phyloP scores from a whole-genome alignment of 2,888 invertebrate genomes.

The Dugesia japonica region DNA sequence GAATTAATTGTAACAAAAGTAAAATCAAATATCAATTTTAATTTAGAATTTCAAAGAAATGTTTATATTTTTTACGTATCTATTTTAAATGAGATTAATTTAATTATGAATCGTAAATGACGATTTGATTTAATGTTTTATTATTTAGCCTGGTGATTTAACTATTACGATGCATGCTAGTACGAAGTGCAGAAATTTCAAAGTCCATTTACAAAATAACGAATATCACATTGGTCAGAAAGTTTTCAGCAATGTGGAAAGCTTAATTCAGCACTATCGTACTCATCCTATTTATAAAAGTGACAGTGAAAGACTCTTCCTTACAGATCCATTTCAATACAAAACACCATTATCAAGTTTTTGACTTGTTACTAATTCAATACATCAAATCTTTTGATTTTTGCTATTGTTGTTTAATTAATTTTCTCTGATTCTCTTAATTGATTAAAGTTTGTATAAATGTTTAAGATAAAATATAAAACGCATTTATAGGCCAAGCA shows the following conservation, averaged over 20 bases:
- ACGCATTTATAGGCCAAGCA: no score
- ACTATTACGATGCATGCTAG: slow-evolving; percentile 93
- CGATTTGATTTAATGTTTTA: no score
- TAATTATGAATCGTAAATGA: no score
- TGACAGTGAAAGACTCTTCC: slow-evolving; percentile 69
- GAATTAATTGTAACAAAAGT: no score
- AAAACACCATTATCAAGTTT: slow-evolving; percentile 2
- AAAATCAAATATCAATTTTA: no score
- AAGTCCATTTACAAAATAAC: slow-evolving; percentile 69
- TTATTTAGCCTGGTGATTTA: slow-evolving; percentile 77
- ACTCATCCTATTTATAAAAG: slow-evolving; percentile 94
- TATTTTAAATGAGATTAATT: no score
- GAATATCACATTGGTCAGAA: slow-evolving; percentile 89
- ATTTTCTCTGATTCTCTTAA: neutral
- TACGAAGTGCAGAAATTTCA: slow-evolving; percentile 93
- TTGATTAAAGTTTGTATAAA: neutral
- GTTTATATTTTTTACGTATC: no score
- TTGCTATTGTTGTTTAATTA: neutral
- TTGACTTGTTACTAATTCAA: neutral
- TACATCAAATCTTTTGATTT: neutral
- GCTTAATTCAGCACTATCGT: slow-evolving; percentile 92
- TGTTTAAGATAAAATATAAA: no score
- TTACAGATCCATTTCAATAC: slow-evolving; percentile 65
- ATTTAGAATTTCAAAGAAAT: no score
- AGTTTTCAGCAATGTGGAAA: slow-evolving; percentile 82